Conservation (phyloP, 2,888 invertebrate genomes). For the Conops quadrifasciatus region DNA sequence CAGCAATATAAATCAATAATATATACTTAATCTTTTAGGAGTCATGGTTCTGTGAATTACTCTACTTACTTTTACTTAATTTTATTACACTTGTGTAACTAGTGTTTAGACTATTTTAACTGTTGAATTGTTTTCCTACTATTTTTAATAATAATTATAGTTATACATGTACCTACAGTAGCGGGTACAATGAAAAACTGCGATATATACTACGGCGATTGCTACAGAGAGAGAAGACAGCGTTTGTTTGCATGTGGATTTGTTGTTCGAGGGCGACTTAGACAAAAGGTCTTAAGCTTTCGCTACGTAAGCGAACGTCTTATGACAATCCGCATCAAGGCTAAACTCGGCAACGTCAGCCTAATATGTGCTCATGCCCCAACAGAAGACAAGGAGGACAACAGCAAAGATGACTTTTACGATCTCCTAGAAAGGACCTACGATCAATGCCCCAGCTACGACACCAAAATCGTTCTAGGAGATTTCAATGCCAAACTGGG, state of each 20-base stretch:
- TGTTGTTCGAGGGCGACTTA: not conserved
- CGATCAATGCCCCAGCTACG: conserved; percentile 6
- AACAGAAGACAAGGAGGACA: not conserved
- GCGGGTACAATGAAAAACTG: conserved; percentile 1
- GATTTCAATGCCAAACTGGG: conserved; percentile 10
- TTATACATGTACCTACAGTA: no score
- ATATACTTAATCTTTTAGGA: no score
- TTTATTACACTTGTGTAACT: no score
- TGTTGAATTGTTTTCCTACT: no score
- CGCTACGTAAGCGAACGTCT: not conserved
- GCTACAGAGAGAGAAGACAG: not conserved
- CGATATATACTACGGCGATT: not conserved
- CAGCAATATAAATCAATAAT: no score
- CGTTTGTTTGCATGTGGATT: not conserved
- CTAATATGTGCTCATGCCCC: conserved; percentile 3
- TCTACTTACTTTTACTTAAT: no score
- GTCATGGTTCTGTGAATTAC: no score
- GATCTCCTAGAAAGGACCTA: not conserved
- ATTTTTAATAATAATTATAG: no score
- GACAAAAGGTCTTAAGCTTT: not conserved
- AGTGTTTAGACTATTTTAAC: no score
- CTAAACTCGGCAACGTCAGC: not conserved
- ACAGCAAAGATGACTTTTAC: not conserved
- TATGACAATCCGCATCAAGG: not conserved
- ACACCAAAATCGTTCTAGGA: conserved; percentile 7